These are phyloP conservation scores for Calyptommatus sinebrachiatus DNA, from an alignment of 2,113 vertebrate genomes.

Conservation along the genomic window DNA sequence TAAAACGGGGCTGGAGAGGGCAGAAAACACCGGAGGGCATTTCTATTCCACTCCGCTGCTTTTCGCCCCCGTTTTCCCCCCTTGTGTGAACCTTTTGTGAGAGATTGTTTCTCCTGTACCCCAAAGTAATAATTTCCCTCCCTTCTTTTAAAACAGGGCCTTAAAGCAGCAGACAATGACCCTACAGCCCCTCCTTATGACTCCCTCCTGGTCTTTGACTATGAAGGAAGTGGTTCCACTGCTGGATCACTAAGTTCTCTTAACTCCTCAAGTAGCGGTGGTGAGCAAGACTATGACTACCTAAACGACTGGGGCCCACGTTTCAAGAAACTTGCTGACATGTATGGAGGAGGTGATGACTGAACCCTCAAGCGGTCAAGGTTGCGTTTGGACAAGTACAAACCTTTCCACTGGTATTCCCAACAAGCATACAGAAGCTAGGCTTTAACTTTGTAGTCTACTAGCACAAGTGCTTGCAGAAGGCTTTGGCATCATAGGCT, in stretches of 20 bases:
- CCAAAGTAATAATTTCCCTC: conserved; percentile 18
- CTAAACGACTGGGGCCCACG: conserved; percentile 98
- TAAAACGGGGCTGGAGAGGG: no score
- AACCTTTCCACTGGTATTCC: conserved; percentile 89
- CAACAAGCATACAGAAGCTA: conserved; percentile 87
- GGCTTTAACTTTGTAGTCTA: conserved; percentile 98
- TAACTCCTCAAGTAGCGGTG: conserved; percentile 95
- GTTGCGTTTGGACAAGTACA: conserved; percentile 84
- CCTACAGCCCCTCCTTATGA: conserved; percentile 95
- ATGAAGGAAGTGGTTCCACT: conserved; percentile 95
- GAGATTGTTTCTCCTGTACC: conserved; percentile 4
- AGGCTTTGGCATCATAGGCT: conserved; percentile 90
- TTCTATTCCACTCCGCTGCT: no score
- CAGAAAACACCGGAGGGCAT: no score
- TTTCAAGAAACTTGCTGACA: conserved; percentile 97
- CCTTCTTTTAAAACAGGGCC: conserved; percentile 76
- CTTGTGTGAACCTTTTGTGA: no score
- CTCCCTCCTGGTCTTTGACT: conserved; percentile 97
- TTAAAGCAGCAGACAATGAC: conserved; percentile 96
- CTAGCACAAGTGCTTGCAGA: conserved; percentile 94
- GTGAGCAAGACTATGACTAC: conserved; percentile 99
- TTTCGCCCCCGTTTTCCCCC: no score
- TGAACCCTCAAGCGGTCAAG: conserved; percentile 76
- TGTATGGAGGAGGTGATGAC: conserved; percentile 96
- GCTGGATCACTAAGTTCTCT: conserved; percentile 97